These are phyloP conservation scores for Sparus aurata DNA, from an alignment of 2,797 vertebrate genomes.

Conservation along the genomic window DNA sequence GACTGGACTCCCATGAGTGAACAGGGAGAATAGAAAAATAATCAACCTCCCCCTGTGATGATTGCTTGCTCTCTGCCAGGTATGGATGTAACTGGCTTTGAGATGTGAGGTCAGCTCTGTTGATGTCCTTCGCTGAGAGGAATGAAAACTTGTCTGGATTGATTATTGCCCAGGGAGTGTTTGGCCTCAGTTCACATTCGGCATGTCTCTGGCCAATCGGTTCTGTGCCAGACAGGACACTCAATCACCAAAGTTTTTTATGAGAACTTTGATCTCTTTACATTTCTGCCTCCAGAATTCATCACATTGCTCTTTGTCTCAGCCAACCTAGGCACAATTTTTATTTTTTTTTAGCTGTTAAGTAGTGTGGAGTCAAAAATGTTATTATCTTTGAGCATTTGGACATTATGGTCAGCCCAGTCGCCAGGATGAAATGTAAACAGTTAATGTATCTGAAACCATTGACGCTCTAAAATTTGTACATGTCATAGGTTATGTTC, in stretches of 20 bases:
- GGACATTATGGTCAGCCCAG: background rate
- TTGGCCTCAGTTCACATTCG: conserved; percentile 62
- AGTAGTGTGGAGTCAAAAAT: background rate
- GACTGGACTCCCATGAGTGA: conserved; percentile 27
- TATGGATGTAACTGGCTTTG: conserved; percentile 62
- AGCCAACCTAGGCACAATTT: too few relatives aligned
- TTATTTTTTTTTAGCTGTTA: too few relatives aligned
- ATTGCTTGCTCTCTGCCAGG: conserved; percentile 56
- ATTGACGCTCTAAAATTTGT: too few relatives aligned
- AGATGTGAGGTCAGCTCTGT: conserved; percentile 64
- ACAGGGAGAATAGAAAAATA: conserved; percentile 39
- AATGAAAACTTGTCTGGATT: conserved; percentile 68
- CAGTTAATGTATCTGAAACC: too few relatives aligned
- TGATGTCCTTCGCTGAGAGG: conserved; percentile 52
- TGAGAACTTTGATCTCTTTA: conserved; percentile 47
- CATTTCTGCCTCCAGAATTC: conserved; percentile 10
- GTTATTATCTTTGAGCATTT: background rate
- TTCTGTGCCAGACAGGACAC: conserved; percentile 47
- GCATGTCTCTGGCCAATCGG: conserved; percentile 25
- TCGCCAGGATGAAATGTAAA: too few relatives aligned
- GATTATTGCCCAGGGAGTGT: conserved; percentile 69
- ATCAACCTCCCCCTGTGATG: conserved; percentile 55
- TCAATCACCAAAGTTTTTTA: conserved; percentile 48
- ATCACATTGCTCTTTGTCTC: conserved; percentile 1
- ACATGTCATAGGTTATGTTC: too few relatives aligned